phyloP scores from a whole-genome alignment of 1,140 invertebrate species.

The Drosophila grimshawi region DNA sequence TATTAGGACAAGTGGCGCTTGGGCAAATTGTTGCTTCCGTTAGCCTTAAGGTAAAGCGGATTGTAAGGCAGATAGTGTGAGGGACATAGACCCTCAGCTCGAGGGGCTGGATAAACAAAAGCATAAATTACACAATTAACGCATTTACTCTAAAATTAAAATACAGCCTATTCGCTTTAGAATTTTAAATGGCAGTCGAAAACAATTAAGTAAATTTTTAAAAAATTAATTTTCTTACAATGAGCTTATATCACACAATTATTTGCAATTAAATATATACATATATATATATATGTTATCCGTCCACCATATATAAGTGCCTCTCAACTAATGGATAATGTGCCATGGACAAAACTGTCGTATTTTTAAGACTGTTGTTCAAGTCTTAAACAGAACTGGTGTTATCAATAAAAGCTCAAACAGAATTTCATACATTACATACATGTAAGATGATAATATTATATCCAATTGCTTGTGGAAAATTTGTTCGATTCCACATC shows the following conservation, averaged over 20 bases:
- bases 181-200: slow-evolving; percentile 35
- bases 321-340: slow-evolving; percentile 25
- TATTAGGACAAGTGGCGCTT: slow-evolving; percentile 66
- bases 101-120: slow-evolving; percentile 32
- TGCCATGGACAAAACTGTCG: neutral
- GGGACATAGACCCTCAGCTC: neutral
- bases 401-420: neutral
- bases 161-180: slow-evolving; percentile 41
- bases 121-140: slow-evolving; percentile 68
- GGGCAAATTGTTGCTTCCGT: slow-evolving; percentile 71
- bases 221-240: slow-evolving; percentile 7
- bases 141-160: slow-evolving; percentile 68
- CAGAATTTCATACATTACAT: no score
- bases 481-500: slow-evolving; percentile 1
- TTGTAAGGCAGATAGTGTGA: neutral
- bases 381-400: neutral
- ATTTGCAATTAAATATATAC: slow-evolving; percentile 15
- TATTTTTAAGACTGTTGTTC: neutral
- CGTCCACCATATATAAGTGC: slow-evolving; percentile 11
- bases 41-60: neutral
- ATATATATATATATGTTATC: neutral
- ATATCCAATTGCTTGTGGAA: neutral
- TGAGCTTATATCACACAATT: slow-evolving; percentile 22
- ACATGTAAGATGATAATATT: neutral
- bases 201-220: slow-evolving; percentile 46